Evolutionary conservation across 2,113 vertebrate genomes (phyloP).

Genomic region (Eublepharis macularius): DNA sequence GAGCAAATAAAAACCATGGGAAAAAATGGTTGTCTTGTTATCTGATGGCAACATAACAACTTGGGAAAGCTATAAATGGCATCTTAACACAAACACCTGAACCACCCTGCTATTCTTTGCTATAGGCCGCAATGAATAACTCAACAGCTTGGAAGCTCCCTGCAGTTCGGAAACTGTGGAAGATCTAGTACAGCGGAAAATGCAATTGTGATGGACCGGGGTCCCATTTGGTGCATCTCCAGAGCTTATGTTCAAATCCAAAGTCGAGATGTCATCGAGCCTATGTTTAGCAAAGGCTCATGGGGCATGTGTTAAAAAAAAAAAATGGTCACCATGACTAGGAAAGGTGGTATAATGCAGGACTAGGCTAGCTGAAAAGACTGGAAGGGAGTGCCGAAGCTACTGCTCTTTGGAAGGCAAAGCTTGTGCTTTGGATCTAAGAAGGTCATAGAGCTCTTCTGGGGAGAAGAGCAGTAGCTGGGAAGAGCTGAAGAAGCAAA

Average conservation of each 20-base stretch:
- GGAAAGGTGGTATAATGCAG: too few relatives aligned
- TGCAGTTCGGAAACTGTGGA: background rate
- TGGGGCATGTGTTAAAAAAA: too few relatives aligned
- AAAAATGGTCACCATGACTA: too few relatives aligned
- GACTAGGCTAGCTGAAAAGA: too few relatives aligned
- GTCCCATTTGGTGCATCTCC: background rate
- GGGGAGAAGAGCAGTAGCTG: too few relatives aligned
- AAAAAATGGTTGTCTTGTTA: background rate
- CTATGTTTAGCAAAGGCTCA: too few relatives aligned
- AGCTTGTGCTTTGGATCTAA: too few relatives aligned
- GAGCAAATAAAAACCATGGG: background rate
- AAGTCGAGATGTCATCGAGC: too few relatives aligned
- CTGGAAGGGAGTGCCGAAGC: too few relatives aligned
- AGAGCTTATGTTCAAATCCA: background rate
- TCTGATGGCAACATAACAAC: accelerated
- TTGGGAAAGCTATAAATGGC: background rate
- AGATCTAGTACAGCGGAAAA: background rate
- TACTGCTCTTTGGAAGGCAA: too few relatives aligned
- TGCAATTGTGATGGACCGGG: background rate
- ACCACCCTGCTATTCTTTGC: background rate
- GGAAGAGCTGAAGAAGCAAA: too few relatives aligned
- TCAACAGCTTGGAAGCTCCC: background rate
- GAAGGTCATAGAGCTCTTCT: too few relatives aligned
- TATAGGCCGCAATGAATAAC: background rate
- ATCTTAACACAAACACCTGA: background rate